These are phyloP conservation scores for Drosophila pandora DNA, from an alignment of 1,140 invertebrate genomes.

Conservation along the genomic window DNA sequence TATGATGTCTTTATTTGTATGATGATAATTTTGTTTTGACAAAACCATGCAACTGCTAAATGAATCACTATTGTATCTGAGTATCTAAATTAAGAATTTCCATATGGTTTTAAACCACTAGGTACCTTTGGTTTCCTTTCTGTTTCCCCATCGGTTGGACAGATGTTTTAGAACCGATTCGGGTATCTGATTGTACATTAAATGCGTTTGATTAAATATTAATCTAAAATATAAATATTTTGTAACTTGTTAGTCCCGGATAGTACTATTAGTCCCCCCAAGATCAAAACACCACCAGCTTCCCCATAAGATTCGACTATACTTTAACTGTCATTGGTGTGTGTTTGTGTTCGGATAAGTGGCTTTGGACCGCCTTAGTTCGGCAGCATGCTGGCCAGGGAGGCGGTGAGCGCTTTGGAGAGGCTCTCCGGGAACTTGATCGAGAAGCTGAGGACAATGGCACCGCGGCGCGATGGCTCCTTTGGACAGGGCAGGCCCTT, in stretches of 20 bases:
- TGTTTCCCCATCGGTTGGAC: background rate
- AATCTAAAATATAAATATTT: background rate
- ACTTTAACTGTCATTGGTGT: background rate
- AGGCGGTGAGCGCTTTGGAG: slow-evolving; percentile 87
- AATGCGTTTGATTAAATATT: background rate
- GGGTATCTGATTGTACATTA: too few relatives aligned
- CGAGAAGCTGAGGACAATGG: slow-evolving; percentile 93
- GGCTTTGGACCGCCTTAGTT: slow-evolving; percentile 24
- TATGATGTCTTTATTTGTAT: background rate
- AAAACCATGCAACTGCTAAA: background rate
- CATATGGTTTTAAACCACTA: background rate
- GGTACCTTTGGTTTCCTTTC: background rate
- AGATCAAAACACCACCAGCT: background rate
- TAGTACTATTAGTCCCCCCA: too few relatives aligned
- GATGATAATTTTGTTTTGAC: too few relatives aligned
- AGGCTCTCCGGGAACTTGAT: slow-evolving; percentile 94
- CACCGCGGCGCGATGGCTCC: slow-evolving; percentile 90
- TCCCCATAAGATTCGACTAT: slow-evolving; percentile 4
- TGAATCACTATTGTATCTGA: slow-evolving; percentile 2
- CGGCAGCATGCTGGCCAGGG: slow-evolving; percentile 89
- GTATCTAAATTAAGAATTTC: background rate
- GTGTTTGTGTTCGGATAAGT: background rate
- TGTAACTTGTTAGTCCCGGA: too few relatives aligned
- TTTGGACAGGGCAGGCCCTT: slow-evolving; percentile 94
- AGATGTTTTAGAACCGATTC: background rate